Evolutionary conservation across 2,888 invertebrate species (phyloP).

Genomic region (Euzophera pinguis): DNA sequence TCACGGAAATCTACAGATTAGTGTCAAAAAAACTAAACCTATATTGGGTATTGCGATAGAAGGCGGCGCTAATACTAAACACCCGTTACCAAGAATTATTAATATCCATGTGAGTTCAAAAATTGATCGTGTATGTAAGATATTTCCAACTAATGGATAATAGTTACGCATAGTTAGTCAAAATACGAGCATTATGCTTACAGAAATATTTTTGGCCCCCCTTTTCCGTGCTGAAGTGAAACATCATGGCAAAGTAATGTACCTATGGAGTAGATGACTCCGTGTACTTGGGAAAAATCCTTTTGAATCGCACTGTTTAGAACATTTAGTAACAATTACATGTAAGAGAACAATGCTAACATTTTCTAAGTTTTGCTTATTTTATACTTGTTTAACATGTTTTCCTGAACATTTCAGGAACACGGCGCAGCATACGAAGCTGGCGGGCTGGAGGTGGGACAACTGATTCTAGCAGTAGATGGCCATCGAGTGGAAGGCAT

Average conservation of each 20-base stretch:
- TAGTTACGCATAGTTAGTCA: too few species aligned
- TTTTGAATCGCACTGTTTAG: too few species aligned
- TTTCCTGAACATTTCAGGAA: constrained; percentile 81
- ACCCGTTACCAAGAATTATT: constrained; percentile 96
- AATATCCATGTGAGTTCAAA: constrained; percentile 92
- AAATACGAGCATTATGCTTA: too few species aligned
- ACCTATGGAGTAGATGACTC: too few species aligned
- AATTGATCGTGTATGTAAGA: neutral
- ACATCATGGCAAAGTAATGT: too few species aligned
- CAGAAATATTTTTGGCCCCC: too few species aligned
- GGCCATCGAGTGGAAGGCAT: constrained; percentile 88
- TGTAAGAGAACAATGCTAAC: too few species aligned
- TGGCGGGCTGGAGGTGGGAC: constrained; percentile 95
- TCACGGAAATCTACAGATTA: constrained; percentile 92
- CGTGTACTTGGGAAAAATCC: too few species aligned
- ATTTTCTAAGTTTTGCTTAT: neutral
- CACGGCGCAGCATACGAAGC: constrained; percentile 96
- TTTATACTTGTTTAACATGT: neutral
- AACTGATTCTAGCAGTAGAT: constrained; percentile 95
- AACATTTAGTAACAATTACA: too few species aligned
- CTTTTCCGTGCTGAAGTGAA: too few species aligned
- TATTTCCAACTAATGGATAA: too few species aligned
- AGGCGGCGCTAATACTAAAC: constrained; percentile 97
- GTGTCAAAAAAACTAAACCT: constrained; percentile 95
- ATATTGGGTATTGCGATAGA: constrained; percentile 98